Evolutionary conservation across 1,140 invertebrate species (phyloP).

Genomic region (Drosophila micromelanica): DNA sequence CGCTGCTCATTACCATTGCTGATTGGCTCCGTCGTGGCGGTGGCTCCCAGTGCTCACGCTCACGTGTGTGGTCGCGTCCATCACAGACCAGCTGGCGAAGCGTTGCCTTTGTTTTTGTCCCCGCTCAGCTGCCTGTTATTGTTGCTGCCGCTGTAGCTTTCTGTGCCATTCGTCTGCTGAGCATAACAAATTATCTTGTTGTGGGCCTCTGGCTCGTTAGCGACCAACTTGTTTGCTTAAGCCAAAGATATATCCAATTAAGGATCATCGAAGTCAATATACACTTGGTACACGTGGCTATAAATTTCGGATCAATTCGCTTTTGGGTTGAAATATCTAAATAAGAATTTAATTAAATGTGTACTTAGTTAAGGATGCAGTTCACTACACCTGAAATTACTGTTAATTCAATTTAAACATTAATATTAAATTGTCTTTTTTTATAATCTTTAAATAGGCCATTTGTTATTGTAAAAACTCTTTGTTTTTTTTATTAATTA

Average conservation of each 20-base stretch:
- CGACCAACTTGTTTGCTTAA: conserved; percentile 67
- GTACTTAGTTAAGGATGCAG: not conserved
- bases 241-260: conserved; percentile 44
- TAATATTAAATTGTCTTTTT: no score
- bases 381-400: no score
- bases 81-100: conserved; percentile 54
- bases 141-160: conserved; percentile 30
- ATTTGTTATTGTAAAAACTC: no score
- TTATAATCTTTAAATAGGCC: no score
- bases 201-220: conserved; percentile 69
- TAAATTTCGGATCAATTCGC: not conserved
- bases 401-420: no score
- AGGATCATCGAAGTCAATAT: conserved; percentile 35
- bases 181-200: conserved; percentile 77
- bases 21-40: conserved; percentile 49
- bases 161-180: conserved; percentile 53
- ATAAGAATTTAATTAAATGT: not conserved
- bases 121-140: conserved; percentile 16
- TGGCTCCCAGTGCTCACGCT: conserved; percentile 51
- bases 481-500: no score
- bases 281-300: conserved; percentile 33
- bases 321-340: not conserved
- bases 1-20: conserved; percentile 71
- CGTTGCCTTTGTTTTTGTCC: conserved; percentile 15
- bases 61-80: conserved; percentile 70